Evolutionary conservation across 2,888 invertebrate genomes (phyloP).

Genomic region (Listrodromus nycthemerus): DNA sequence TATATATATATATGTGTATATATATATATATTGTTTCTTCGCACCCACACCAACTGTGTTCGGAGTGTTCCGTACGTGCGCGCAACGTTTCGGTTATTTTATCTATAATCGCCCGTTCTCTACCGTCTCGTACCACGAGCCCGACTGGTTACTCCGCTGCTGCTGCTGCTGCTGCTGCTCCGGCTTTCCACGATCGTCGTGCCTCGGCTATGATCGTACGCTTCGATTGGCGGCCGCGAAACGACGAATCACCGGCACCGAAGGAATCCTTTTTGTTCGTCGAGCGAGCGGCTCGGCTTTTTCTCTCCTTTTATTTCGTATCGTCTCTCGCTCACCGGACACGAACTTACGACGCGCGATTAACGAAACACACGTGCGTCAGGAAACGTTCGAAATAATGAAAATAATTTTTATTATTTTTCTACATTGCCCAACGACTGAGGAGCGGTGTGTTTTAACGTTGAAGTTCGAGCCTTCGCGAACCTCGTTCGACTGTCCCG

Average conservation of each 20-base stretch:
- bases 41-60: constrained; percentile 15
- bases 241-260: constrained; percentile 64
- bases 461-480: constrained; percentile 45
- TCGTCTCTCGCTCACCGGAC: background rate
- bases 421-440: background rate
- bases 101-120: constrained; percentile 50
- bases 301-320: background rate
- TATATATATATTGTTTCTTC: constrained; percentile 24
- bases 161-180: constrained; percentile 60
- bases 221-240: constrained; percentile 66
- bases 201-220: constrained; percentile 65
- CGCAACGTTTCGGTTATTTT: background rate
- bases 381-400: background rate
- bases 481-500: constrained; percentile 67
- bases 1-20: constrained; percentile 7
- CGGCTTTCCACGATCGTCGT: constrained; percentile 55
- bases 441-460: constrained; percentile 21
- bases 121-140: constrained; percentile 62
- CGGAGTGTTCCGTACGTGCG: constrained; percentile 14
- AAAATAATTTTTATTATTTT: background rate
- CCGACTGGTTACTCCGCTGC: constrained; percentile 60
- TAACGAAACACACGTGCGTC: no score
- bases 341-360: no score
- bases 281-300: background rate
- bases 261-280: constrained; percentile 48